Conservation (phyloP, 2,888 invertebrate species). For the Idaea straminata region DNA sequence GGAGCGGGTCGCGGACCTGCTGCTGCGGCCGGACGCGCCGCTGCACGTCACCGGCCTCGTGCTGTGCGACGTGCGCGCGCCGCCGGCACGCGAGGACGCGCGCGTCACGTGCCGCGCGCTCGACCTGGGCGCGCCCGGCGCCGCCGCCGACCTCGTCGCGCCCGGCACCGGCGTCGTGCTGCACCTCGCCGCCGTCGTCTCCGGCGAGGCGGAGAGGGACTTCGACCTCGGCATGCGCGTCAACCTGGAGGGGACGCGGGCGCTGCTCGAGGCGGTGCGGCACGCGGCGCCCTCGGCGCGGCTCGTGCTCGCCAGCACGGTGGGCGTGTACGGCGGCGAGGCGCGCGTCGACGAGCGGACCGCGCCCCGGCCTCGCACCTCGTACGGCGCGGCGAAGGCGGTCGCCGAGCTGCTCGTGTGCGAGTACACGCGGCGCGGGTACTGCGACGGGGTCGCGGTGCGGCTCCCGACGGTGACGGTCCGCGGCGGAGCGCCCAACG, state of each 20-base stretch:
- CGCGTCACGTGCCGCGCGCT: constrained; percentile 39
- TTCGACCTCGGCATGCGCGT: constrained; percentile 61
- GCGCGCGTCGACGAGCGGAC: constrained; percentile 47
- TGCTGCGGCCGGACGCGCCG: constrained; percentile 37
- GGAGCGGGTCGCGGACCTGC: constrained; percentile 42
- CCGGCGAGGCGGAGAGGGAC: constrained; percentile 63
- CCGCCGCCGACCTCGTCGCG: constrained; percentile 42
- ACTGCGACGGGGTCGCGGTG: constrained; percentile 54
- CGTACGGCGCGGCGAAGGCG: constrained; percentile 66
- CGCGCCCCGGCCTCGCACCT: constrained; percentile 56
- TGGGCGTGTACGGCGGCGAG: constrained; percentile 62
- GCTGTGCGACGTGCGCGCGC: constrained; percentile 36
- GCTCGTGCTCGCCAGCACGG: constrained; percentile 59
- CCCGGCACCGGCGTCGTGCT: constrained; percentile 47
- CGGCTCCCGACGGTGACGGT: constrained; percentile 66
- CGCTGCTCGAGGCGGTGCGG: constrained; percentile 56
- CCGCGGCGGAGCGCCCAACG: constrained; percentile 59
- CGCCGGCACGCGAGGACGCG: constrained; percentile 27
- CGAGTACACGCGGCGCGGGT: constrained; percentile 64
- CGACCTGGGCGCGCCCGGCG: constrained; percentile 32
- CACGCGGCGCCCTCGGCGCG: constrained; percentile 37
- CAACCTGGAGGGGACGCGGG: constrained; percentile 63
- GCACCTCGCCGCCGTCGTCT: constrained; percentile 67
- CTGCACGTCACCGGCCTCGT: constrained; percentile 40
- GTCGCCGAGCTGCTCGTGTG: constrained; percentile 62